Conservation (phyloP, 2,797 vertebrate genomes). For the Danio aesculapii region DNA sequence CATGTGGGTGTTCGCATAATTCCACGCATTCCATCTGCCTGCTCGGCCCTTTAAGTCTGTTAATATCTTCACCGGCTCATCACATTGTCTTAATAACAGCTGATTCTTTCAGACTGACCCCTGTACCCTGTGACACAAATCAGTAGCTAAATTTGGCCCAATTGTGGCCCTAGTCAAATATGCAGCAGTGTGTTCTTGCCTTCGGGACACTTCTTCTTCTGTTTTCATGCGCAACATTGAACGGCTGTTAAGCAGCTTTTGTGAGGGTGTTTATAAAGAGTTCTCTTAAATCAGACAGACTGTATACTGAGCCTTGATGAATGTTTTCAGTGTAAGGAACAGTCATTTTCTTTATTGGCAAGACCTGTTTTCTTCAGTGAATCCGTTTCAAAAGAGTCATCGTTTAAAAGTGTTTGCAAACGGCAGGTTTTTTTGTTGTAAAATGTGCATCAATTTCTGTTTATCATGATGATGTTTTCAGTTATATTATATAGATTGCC, state of each 20-base stretch:
- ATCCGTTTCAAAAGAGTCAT: not conserved
- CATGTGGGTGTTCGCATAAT: slow-evolving; percentile 33
- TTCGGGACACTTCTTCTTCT: not conserved
- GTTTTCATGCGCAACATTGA: slow-evolving; percentile 32
- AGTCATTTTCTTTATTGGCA: slow-evolving; percentile 13
- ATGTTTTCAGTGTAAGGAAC: slow-evolving; percentile 7
- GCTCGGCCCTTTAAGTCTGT: not conserved
- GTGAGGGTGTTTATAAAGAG: slow-evolving; percentile 38
- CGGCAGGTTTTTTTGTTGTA: not conserved
- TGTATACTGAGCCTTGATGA: slow-evolving; percentile 25
- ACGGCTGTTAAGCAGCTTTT: slow-evolving; percentile 33
- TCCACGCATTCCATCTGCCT: slow-evolving; percentile 32
- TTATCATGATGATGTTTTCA: not conserved
- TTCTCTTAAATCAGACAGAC: slow-evolving; percentile 19
- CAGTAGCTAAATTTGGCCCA: slow-evolving; percentile 45
- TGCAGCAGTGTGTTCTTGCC: not conserved
- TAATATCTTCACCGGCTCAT: slow-evolving; percentile 25
- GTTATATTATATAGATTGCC: not conserved
- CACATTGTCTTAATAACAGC: slow-evolving; percentile 37
- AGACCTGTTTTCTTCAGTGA: slow-evolving; percentile 3
- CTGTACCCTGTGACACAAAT: slow-evolving; percentile 20
- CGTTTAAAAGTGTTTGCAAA: not conserved
- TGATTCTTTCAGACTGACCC: not conserved
- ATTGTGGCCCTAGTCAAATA: slow-evolving; percentile 11
- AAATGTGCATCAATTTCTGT: not conserved